Conservation (phyloP, 1,140 invertebrate species). For the Drosophila ficusphila region DNA sequence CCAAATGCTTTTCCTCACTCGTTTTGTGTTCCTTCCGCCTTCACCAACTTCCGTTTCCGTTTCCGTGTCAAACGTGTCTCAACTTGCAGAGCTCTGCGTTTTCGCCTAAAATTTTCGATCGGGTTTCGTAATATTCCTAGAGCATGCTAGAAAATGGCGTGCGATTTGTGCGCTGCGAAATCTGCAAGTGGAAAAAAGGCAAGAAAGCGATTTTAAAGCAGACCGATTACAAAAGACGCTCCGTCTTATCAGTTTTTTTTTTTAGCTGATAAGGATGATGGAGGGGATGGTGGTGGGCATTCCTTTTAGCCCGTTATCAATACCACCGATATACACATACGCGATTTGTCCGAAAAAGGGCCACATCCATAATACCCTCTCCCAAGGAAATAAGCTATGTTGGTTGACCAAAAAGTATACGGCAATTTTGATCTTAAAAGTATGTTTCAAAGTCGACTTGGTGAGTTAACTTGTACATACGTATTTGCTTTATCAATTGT, state of each 20-base stretch:
- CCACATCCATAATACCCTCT: conserved; percentile 13
- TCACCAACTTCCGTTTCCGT: conserved; percentile 10
- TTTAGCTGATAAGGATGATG: conserved; percentile 26
- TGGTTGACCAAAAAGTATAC: background rate
- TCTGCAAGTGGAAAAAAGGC: conserved; percentile 58
- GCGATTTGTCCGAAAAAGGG: background rate
- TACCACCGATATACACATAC: conserved; percentile 4
- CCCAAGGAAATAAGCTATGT: background rate
- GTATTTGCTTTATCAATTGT: conserved; percentile 40
- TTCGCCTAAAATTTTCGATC: conserved; percentile 4
- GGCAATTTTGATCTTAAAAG: conserved; percentile 1
- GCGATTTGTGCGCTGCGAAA: conserved; percentile 67
- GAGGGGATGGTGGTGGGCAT: conserved; percentile 3
- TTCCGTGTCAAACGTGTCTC: conserved; percentile 7
- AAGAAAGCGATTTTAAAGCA: conserved; percentile 30
- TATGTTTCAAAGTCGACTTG: conserved; percentile 5
- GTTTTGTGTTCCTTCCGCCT: background rate
- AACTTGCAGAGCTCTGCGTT: background rate
- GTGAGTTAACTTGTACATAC: background rate
- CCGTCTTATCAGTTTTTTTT: conserved; percentile 28
- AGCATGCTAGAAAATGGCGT: conserved; percentile 70
- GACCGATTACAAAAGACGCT: conserved; percentile 32
- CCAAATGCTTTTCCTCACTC: conserved; percentile 8
- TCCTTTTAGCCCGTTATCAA: conserved; percentile 8
- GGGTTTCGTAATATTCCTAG: conserved; percentile 71